Evolutionary conservation across 2,888 invertebrate species (phyloP).

Genomic region (Campopleginae sp.): DNA sequence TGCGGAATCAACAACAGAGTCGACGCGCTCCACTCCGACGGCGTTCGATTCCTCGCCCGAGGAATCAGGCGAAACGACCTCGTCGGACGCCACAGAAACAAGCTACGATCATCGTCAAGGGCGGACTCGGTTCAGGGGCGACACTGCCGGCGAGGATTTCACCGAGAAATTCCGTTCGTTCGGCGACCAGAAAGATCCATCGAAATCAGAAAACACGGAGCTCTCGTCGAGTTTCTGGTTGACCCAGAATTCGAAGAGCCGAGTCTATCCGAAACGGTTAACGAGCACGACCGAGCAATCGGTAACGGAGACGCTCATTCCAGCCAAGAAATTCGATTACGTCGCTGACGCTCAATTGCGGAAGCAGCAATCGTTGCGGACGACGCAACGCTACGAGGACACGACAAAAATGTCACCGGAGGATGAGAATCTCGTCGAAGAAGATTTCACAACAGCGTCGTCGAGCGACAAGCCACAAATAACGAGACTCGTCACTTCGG

Average conservation of each 20-base stretch:
- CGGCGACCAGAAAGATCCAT: conserved; percentile 59
- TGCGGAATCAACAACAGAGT: conserved; percentile 43
- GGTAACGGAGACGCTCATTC: conserved; percentile 81
- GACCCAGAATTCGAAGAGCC: conserved; percentile 68
- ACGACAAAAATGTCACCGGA: conserved; percentile 49
- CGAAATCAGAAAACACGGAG: conserved; percentile 40
- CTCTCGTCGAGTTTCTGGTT: conserved; percentile 62
- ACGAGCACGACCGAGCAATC: conserved; percentile 75
- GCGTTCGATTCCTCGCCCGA: conserved; percentile 69
- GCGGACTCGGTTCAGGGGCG: conserved; percentile 68
- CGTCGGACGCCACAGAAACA: conserved; percentile 29
- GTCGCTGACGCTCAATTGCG: conserved; percentile 79
- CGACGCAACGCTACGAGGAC: conserved; percentile 70
- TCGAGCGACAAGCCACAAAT: conserved; percentile 79
- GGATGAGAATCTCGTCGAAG: conserved; percentile 70
- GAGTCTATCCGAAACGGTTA: conserved; percentile 75
- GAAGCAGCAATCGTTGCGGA: conserved; percentile 77
- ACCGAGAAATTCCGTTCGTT: conserved; percentile 36
- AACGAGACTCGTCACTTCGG: conserved; percentile 84
- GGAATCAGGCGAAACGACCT: conserved; percentile 67
- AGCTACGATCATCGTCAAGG: conserved; percentile 70
- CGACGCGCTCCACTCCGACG: conserved; percentile 46
- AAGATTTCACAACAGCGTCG: conserved; percentile 71
- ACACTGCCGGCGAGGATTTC: conserved; percentile 26
- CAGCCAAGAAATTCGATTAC: conserved; percentile 81